These are phyloP conservation scores for Thaleichthys pacificus DNA, from an alignment of 2,797 vertebrate genomes.

Conservation along the genomic window DNA sequence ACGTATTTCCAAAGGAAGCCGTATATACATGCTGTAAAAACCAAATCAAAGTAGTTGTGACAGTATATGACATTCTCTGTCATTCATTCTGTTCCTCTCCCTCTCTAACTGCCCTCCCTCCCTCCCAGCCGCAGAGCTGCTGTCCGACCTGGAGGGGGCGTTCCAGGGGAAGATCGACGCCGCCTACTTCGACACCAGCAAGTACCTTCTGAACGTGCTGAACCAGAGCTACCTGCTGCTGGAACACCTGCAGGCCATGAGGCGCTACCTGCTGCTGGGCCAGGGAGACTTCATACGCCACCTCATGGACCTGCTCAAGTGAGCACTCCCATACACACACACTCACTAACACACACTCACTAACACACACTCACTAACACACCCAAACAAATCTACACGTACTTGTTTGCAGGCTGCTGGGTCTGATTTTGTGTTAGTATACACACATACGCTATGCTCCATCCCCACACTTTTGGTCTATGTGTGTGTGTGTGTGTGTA, in stretches of 20 bases:
- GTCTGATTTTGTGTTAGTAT: background rate
- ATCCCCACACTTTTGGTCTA: background rate
- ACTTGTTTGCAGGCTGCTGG: background rate
- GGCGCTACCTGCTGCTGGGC: constrained; percentile 94
- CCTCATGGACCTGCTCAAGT: constrained; percentile 99
- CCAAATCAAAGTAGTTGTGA: no score
- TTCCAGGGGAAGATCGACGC: constrained; percentile 96
- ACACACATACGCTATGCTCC: background rate
- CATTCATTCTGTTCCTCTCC: background rate
- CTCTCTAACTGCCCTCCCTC: background rate
- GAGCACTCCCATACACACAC: constrained; percentile 47
- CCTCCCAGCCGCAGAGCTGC: constrained; percentile 84
- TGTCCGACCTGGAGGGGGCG: constrained; percentile 92
- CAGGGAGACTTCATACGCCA: constrained; percentile 98
- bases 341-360: constrained; percentile 7
- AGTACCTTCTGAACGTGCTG: constrained; percentile 92
- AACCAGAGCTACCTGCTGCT: constrained; percentile 93
- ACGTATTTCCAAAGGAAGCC: no score
- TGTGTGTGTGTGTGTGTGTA: no score
- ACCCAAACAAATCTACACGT: constrained; percentile 3
- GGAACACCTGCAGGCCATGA: constrained; percentile 96
- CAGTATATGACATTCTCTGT: background rate
- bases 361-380: constrained; percentile 5
- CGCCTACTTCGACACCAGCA: constrained; percentile 96
- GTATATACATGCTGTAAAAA: no score